phyloP scores from a whole-genome alignment of 2,113 vertebrate genomes.

The Malurus cyaneus region DNA sequence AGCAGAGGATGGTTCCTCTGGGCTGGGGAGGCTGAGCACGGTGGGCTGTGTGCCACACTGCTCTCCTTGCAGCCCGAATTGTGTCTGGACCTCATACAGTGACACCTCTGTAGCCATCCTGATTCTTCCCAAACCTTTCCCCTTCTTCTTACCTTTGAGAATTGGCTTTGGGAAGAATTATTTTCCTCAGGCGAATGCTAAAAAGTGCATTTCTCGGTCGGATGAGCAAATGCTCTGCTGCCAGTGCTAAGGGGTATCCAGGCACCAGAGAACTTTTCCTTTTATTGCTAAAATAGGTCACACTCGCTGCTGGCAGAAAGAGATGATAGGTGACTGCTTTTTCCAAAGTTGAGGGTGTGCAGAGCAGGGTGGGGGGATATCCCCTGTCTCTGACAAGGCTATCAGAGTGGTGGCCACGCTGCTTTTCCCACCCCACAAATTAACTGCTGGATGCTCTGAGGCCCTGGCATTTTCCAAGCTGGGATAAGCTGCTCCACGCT shows the following conservation, averaged over 20 bases:
- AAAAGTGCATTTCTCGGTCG: conserved; percentile 8
- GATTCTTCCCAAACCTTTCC: background rate
- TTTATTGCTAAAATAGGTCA: conserved; percentile 57
- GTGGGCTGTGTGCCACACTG: background rate
- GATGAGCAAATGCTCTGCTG: conserved; percentile 22
- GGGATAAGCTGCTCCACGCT: rapidly evolving
- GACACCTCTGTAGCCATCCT: background rate
- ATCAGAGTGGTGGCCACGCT: rapidly evolving
- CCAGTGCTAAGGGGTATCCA: conserved; percentile 21
- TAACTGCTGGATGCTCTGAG: background rate
- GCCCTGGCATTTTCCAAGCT: background rate
- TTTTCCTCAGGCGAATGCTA: background rate
- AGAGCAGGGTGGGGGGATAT: background rate
- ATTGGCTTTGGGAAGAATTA: background rate
- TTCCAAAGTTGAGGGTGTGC: background rate
- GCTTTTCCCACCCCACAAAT: background rate
- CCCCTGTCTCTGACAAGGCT: background rate
- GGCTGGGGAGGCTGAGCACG: background rate
- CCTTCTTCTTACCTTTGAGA: background rate
- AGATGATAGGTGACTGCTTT: background rate
- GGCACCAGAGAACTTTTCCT: conserved; percentile 41
- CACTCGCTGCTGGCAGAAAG: background rate
- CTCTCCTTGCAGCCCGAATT: rapidly evolving
- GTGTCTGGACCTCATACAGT: background rate
- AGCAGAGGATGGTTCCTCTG: background rate